These are phyloP conservation scores for Tupaia chinensis DNA, from an alignment of 2,113 vertebrate genomes.

Conservation along the genomic window DNA sequence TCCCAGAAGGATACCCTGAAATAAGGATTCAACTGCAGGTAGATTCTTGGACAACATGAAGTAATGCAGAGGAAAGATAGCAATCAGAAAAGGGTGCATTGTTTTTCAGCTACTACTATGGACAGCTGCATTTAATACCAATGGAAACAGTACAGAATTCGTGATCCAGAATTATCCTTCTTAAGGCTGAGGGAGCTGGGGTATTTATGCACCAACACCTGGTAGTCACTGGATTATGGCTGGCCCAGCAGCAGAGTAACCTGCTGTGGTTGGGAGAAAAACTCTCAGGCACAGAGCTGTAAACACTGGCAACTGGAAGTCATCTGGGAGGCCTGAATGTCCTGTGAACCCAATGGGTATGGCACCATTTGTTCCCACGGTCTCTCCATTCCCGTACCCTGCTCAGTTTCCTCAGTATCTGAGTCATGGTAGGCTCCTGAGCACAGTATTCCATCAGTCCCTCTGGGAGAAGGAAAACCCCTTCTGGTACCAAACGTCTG, in stretches of 20 bases:
- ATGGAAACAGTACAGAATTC: background rate
- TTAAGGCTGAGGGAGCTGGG: background rate
- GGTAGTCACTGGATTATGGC: background rate
- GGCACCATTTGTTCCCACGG: background rate
- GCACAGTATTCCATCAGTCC: rapidly evolving
- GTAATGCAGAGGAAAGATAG: background rate
- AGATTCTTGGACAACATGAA: background rate
- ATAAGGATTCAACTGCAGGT: background rate
- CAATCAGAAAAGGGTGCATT: background rate
- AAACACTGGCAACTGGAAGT: background rate
- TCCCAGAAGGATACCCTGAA: background rate
- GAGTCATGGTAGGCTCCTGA: background rate
- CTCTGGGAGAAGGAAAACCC: background rate
- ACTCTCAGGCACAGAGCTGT: background rate
- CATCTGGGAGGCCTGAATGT: background rate
- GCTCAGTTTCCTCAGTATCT: background rate
- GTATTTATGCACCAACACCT: background rate
- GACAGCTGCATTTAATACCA: background rate
- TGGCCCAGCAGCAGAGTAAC: background rate
- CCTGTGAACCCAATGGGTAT: background rate
- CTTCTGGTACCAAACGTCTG: background rate
- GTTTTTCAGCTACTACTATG: background rate
- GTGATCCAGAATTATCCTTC: background rate
- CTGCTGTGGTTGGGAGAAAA: background rate
- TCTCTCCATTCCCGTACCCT: background rate